Percentiles rank a stretch among this genome's conserved stretches.
Conservation (phyloP, 2,113 vertebrate genomes). For the Aplodontia rufa region DNA sequence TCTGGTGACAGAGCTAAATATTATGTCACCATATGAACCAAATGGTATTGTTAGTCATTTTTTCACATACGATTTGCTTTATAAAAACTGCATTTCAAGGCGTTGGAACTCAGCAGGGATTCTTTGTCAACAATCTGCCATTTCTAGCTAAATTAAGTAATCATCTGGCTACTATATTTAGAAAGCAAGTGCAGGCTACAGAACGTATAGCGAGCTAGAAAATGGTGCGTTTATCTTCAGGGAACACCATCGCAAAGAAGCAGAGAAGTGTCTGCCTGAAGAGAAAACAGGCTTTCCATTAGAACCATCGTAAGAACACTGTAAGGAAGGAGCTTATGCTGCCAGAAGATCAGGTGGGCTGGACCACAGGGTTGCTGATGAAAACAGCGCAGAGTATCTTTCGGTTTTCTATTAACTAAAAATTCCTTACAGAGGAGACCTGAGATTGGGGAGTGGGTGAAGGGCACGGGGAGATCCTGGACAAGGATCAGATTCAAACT, state of each 20-base stretch:
- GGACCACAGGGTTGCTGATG: not conserved
- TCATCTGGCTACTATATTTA: conserved; percentile 78
- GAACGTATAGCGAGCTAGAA: conserved; percentile 62
- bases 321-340: not conserved
- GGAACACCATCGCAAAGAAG: conserved; percentile 43
- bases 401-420: not conserved
- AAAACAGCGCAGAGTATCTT: not conserved
- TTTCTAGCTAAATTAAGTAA: conserved; percentile 82
- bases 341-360: not conserved
- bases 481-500: no score
- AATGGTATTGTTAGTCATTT: conserved; percentile 79
- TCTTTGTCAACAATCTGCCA: conserved; percentile 82
- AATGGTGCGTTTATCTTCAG: conserved; percentile 56
- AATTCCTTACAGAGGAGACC: no score
- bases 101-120: conserved; percentile 77
- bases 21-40: conserved; percentile 84
- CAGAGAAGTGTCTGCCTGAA: conserved; percentile 23
- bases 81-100: conserved; percentile 77
- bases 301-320: not conserved
- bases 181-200: conserved; percentile 31
- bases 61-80: conserved; percentile 77
- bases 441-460: no score
- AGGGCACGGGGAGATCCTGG: no score
- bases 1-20: conserved; percentile 84
- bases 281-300: conserved; percentile 44